Evolutionary conservation across 2,113 vertebrate genomes (phyloP).

Genomic region (Plectropomus leopardus): DNA sequence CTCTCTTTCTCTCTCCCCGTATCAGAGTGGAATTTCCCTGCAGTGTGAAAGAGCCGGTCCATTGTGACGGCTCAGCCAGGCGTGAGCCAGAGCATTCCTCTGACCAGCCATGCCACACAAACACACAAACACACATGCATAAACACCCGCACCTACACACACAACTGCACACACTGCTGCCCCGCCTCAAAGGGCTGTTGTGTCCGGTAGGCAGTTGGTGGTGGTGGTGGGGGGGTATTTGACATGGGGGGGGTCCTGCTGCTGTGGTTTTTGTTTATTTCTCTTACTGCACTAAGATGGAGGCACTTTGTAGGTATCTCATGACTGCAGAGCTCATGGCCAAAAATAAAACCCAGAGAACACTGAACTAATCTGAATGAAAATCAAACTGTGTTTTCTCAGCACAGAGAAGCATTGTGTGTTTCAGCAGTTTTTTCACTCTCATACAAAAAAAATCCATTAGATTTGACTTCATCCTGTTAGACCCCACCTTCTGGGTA

Average conservation of each 20-base stretch:
- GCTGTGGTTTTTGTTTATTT: conserved; percentile 51
- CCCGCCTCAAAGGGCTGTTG: conserved; percentile 69
- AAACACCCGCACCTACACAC: conserved; percentile 61
- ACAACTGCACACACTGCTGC: conserved; percentile 66
- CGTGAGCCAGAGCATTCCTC: conserved; percentile 83
- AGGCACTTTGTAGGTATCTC: conserved; percentile 11
- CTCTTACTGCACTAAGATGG: conserved; percentile 19
- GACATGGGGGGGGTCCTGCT: conserved; percentile 37
- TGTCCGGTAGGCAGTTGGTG: conserved; percentile 61
- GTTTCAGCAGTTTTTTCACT: conserved; percentile 5
- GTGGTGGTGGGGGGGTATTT: background rate
- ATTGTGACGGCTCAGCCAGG: conserved; percentile 87
- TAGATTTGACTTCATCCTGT: conserved; percentile 14
- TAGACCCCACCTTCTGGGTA: conserved; percentile 2
- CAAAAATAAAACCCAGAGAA: background rate
- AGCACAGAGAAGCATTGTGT: background rate
- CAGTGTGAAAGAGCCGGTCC: conserved; percentile 84
- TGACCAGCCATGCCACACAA: conserved; percentile 81
- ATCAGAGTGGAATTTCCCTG: conserved; percentile 85
- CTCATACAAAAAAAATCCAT: background rate
- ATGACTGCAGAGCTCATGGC: background rate
- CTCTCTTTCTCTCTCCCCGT: conserved; percentile 48
- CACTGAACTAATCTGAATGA: background rate
- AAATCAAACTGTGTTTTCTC: background rate
- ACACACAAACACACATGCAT: conserved; percentile 76